These are phyloP conservation scores for Acronicta psi DNA, from an alignment of 2,888 invertebrate genomes.

Conservation along the genomic window DNA sequence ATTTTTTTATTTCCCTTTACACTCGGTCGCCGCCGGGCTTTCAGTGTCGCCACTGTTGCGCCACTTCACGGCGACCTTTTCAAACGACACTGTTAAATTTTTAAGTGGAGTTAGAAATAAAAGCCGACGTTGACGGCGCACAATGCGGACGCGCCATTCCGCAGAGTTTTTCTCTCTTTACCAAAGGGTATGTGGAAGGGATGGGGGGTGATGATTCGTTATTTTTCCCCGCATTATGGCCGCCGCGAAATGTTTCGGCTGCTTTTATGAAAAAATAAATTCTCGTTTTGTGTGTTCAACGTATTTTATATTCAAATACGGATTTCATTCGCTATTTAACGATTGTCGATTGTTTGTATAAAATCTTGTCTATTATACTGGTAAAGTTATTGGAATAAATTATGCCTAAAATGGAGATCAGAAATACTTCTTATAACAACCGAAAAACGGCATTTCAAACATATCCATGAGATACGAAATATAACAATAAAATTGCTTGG, in stretches of 20 bases:
- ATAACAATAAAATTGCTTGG: constrained; percentile 35
- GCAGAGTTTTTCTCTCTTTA: constrained; percentile 52
- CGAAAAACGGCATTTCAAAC: background rate
- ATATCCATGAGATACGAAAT: constrained; percentile 5
- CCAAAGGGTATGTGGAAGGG: constrained; percentile 45
- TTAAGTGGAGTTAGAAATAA: constrained; percentile 56
- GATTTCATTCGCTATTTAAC: constrained; percentile 44
- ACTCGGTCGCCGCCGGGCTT: constrained; percentile 18
- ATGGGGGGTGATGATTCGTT: constrained; percentile 50
- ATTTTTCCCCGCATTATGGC: constrained; percentile 55
- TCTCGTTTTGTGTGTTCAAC: constrained; percentile 34
- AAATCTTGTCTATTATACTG: constrained; percentile 4
- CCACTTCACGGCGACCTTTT: constrained; percentile 53
- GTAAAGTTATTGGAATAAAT: no score
- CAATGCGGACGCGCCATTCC: constrained; percentile 45
- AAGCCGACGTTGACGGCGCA: constrained; percentile 46
- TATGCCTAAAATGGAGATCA: no score
- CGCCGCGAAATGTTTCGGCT: constrained; percentile 45
- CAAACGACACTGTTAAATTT: constrained; percentile 57
- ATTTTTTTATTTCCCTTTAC: constrained; percentile 49
- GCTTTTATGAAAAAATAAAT: constrained; percentile 43
- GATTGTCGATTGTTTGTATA: constrained; percentile 25
- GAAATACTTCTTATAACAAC: no score
- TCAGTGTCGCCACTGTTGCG: constrained; percentile 54
- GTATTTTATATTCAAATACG: constrained; percentile 40